These are phyloP conservation scores for Xanthorhoe designata DNA, from an alignment of 2,888 invertebrate genomes.

Conservation along the genomic window DNA sequence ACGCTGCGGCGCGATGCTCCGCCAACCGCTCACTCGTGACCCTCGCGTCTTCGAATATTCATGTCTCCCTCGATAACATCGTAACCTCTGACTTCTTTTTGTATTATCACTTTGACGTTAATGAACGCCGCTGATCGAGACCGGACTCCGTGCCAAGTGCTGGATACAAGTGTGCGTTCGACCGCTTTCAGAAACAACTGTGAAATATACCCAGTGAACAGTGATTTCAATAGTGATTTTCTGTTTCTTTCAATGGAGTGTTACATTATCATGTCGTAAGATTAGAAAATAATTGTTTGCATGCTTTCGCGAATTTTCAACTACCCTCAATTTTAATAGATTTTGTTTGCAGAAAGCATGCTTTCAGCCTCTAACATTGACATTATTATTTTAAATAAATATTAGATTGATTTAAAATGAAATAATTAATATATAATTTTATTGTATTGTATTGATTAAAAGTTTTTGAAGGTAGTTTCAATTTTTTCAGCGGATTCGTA, in stretches of 20 bases:
- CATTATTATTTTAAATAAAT: too few relatives aligned
- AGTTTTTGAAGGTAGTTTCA: conserved; percentile 9
- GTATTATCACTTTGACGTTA: conserved; percentile 79
- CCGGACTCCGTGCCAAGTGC: conserved; percentile 79
- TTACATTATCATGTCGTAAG: conserved; percentile 75
- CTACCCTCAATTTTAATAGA: conserved; percentile 23
- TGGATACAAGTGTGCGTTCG: conserved; percentile 76
- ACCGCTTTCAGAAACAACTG: conserved; percentile 64
- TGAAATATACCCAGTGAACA: conserved; percentile 74
- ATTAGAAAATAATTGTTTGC: conserved; percentile 63
- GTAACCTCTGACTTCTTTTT: conserved; percentile 84
- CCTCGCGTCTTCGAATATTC: conserved; percentile 85
- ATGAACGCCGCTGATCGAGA: conserved; percentile 72
- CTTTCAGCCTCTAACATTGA: neutral
- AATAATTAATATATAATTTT: too few relatives aligned
- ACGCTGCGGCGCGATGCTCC: conserved; percentile 80
- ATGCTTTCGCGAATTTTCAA: conserved; percentile 29
- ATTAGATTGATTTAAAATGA: too few relatives aligned
- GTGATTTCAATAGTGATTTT: conserved; percentile 75
- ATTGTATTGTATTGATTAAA: neutral
- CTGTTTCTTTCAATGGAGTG: conserved; percentile 69
- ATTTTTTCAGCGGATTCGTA: neutral
- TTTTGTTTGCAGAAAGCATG: neutral
- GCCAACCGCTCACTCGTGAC: conserved; percentile 83
- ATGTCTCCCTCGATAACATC: conserved; percentile 84